phyloP scores from a whole-genome alignment of 2,888 invertebrate species.

The Lithosia quadra region DNA sequence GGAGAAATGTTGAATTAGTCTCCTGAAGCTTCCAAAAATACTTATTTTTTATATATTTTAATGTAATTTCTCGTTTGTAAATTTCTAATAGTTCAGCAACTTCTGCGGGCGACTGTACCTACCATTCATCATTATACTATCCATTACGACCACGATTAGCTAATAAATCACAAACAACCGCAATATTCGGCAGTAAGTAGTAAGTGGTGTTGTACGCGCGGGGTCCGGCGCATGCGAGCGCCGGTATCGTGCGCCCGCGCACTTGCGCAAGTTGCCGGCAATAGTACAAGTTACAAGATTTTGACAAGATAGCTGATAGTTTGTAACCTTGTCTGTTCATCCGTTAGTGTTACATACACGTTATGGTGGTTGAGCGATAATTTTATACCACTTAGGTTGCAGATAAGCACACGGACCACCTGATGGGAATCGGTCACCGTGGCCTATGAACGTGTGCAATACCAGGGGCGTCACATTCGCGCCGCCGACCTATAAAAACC shows the following conservation, averaged over 20 bases:
- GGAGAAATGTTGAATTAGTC: too few relatives aligned
- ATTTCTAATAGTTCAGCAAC: neutral
- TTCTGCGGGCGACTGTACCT: neutral
- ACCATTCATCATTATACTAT: conserved; percentile 4
- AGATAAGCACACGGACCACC: too few relatives aligned
- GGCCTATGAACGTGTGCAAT: too few relatives aligned
- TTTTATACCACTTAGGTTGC: too few relatives aligned
- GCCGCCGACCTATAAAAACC: too few relatives aligned
- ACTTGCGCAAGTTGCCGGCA: conserved; percentile 46
- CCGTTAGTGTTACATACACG: neutral
- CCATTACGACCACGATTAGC: neutral
- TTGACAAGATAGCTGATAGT: conserved; percentile 2
- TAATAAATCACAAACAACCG: conserved; percentile 7
- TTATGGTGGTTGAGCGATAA: too few relatives aligned
- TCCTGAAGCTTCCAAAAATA: too few relatives aligned
- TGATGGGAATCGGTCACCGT: too few relatives aligned
- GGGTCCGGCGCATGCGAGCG: conserved; percentile 30
- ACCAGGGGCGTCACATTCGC: too few relatives aligned
- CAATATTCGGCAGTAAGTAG: conserved; percentile 31
- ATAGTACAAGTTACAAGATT: conserved; percentile 22
- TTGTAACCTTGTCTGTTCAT: neutral
- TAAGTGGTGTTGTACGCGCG: conserved; percentile 21
- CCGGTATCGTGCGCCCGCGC: conserved; percentile 43
- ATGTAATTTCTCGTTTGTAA: neutral
- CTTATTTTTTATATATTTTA: too few relatives aligned